Percentiles rank a stretch among this genome's conserved stretches.
Conservation (phyloP, 92 coral and sea anemone genomes). For the Plumapathes pennacea region DNA sequence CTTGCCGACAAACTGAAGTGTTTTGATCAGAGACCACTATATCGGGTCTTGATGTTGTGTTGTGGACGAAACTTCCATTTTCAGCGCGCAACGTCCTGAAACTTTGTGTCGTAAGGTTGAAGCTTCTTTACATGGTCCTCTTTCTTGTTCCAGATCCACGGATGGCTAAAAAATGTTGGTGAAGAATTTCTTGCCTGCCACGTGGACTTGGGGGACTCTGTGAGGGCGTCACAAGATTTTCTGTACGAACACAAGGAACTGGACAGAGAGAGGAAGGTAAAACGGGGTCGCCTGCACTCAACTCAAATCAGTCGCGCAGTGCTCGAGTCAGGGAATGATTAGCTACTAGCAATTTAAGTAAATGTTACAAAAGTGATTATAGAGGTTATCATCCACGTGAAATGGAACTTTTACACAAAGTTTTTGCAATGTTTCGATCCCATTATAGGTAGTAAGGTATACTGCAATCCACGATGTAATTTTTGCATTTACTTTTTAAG, state of each 20-base stretch:
- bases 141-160: slow-evolving; percentile 44
- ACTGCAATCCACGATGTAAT: too few relatives aligned
- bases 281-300: background rate
- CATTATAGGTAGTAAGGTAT: too few relatives aligned
- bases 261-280: slow-evolving; percentile 78
- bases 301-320: background rate
- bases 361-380: too few relatives aligned
- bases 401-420: too few relatives aligned
- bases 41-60: too few relatives aligned
- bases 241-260: slow-evolving; percentile 76
- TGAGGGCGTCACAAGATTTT: slow-evolving; percentile 78
- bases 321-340: too few relatives aligned
- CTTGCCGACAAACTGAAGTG: too few relatives aligned
- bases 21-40: too few relatives aligned
- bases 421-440: too few relatives aligned
- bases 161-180: slow-evolving; percentile 91
- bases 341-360: too few relatives aligned
- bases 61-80: background rate
- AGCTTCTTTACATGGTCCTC: background rate
- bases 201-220: slow-evolving; percentile 79
- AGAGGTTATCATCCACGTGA: too few relatives aligned
- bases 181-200: slow-evolving; percentile 72
- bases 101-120: background rate
- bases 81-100: background rate
- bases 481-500: too few relatives aligned